These are phyloP conservation scores for Xenopus tropicalis DNA, from an alignment of 2,113 vertebrate genomes.

Conservation along the genomic window DNA sequence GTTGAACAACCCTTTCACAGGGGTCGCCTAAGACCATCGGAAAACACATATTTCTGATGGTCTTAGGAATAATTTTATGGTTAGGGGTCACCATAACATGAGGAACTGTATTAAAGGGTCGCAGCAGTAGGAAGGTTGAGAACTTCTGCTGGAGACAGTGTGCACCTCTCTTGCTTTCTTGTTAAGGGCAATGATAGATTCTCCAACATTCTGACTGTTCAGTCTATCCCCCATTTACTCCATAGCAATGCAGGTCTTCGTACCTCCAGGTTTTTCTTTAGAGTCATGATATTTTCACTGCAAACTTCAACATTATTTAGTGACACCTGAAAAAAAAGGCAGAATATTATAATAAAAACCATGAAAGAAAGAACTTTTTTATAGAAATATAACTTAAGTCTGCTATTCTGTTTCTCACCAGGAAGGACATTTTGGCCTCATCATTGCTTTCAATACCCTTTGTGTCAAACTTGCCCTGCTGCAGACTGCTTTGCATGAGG, in stretches of 20 bases:
- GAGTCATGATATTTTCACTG: conserved; percentile 92
- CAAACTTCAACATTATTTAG: conserved; percentile 95
- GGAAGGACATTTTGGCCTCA: conserved; percentile 88
- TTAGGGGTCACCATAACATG: no score
- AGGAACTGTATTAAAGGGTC: no score
- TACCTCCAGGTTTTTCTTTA: conserved; percentile 96
- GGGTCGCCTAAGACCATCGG: no score
- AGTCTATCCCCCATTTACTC: no score
- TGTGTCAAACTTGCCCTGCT: conserved; percentile 95
- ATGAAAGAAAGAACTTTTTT: background rate
- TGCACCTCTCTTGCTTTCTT: no score
- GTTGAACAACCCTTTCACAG: no score
- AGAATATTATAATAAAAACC: background rate
- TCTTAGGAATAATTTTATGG: no score
- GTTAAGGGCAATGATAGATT: no score
- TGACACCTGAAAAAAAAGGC: conserved; percentile 71
- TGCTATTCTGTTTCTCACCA: conserved; percentile 67
- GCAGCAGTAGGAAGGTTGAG: no score
- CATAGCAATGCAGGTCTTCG: background rate
- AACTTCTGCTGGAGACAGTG: no score
- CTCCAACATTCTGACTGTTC: no score
- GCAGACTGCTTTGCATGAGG: conserved; percentile 96
- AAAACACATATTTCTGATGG: no score
- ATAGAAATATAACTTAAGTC: background rate
- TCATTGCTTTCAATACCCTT: conserved; percentile 93